Percentiles rank a stretch among this genome's conserved stretches.
These are phyloP conservation scores for Epistrophella euchroma DNA, from an alignment of 2,888 invertebrate species.

Conservation along the genomic window DNA sequence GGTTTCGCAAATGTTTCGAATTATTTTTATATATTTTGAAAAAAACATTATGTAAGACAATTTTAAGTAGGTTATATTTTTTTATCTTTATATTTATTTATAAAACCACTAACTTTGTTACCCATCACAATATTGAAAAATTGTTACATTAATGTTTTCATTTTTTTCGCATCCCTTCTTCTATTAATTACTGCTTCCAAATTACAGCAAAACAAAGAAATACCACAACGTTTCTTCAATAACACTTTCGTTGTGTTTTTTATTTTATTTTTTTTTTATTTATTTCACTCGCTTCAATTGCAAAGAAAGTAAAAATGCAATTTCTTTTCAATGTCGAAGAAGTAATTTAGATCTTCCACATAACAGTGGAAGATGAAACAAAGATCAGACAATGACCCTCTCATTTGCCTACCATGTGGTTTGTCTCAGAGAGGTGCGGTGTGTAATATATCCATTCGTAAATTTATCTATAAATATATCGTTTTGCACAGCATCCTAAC, in stretches of 20 bases:
- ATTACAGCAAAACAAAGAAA: neutral
- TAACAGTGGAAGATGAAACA: slow-evolving; percentile 45
- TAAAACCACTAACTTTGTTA: slow-evolving; percentile 10
- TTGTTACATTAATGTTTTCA: neutral
- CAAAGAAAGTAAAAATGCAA: slow-evolving; percentile 53
- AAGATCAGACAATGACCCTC: slow-evolving; percentile 74
- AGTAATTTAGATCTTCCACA: slow-evolving; percentile 57
- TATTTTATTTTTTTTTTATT: slow-evolving; percentile 38
- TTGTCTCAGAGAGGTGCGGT: slow-evolving; percentile 35
- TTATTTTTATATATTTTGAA: too few relatives aligned
- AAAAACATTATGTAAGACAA: too few relatives aligned
- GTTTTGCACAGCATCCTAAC: slow-evolving; percentile 8
- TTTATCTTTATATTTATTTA: neutral
- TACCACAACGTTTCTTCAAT: slow-evolving; percentile 31
- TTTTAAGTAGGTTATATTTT: neutral
- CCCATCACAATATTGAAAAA: neutral
- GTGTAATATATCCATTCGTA: slow-evolving; percentile 2
- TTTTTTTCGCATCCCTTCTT: neutral
- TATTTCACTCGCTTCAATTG: slow-evolving; percentile 29
- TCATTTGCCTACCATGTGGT: slow-evolving; percentile 50
- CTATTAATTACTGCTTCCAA: neutral
- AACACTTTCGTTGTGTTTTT: slow-evolving; percentile 64
- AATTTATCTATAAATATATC: neutral
- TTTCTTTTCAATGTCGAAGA: slow-evolving; percentile 66
- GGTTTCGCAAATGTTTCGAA: too few relatives aligned